phyloP scores from a whole-genome alignment of 2,113 vertebrate genomes.

The Herpetotheres cachinnans region DNA sequence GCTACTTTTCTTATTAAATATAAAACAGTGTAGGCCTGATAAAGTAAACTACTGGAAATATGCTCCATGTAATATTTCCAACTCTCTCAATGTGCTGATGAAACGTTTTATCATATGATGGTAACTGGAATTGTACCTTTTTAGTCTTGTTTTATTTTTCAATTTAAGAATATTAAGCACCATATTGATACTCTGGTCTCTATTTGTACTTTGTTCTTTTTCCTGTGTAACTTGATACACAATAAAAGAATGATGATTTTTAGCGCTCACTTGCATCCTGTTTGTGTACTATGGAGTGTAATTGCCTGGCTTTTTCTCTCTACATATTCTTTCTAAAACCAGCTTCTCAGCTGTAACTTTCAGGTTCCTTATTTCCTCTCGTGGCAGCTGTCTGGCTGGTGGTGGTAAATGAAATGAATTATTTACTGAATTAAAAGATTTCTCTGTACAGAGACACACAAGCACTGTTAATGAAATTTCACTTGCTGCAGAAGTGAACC shows the following conservation, averaged over 20 bases:
- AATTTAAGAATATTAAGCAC: conserved; percentile 35
- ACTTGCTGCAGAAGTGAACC: background rate
- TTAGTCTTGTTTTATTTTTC: background rate
- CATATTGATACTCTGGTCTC: background rate
- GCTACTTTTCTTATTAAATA: background rate
- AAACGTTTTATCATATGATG: background rate
- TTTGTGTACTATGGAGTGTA: background rate
- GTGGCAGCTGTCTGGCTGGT: background rate
- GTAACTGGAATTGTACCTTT: background rate
- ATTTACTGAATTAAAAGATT: background rate
- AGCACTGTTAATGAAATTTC: background rate
- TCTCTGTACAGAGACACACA: background rate
- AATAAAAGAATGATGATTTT: background rate
- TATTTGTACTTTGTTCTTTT: background rate
- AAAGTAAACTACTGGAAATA: background rate
- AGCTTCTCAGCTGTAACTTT: background rate
- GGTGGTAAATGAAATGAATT: background rate
- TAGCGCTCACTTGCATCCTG: background rate
- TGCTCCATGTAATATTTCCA: background rate
- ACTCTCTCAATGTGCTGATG: background rate
- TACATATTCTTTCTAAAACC: background rate
- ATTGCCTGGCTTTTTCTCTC: background rate
- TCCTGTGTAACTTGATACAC: background rate
- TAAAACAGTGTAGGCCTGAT: background rate
- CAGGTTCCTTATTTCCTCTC: background rate